These are phyloP conservation scores for Hippoglossus stenolepis DNA, from an alignment of 2,113 vertebrate genomes.

Conservation along the genomic window DNA sequence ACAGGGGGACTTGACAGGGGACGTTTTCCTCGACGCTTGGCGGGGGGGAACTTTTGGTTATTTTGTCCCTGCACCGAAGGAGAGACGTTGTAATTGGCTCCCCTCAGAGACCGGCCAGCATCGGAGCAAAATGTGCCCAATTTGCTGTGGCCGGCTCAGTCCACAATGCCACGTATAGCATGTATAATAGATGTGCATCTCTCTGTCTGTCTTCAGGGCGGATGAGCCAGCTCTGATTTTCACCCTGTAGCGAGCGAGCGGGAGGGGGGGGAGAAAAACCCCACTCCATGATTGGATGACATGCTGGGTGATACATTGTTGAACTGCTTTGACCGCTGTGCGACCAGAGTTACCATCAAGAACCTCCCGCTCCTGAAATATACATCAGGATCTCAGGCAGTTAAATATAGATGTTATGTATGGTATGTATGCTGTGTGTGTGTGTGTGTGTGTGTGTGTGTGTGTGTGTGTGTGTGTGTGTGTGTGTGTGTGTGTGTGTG, in stretches of 20 bases:
- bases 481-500: no score
- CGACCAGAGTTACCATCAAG: constrained; percentile 61
- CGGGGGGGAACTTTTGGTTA: constrained; percentile 57
- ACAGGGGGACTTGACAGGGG: constrained; percentile 52
- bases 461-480: no score
- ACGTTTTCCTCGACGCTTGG: constrained; percentile 54
- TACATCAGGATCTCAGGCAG: constrained; percentile 56
- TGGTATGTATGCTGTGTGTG: constrained; percentile 24
- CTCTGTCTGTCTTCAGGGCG: constrained; percentile 50
- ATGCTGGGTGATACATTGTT: constrained; percentile 69
- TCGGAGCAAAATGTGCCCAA: constrained; percentile 60
- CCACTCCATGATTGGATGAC: constrained; percentile 55
- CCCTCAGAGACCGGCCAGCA: constrained; percentile 58
- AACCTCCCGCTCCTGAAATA: constrained; percentile 63
- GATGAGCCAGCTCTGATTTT: constrained; percentile 61
- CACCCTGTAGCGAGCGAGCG: constrained; percentile 42
- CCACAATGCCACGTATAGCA: constrained; percentile 53
- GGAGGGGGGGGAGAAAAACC: constrained; percentile 44
- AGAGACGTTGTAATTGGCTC: constrained; percentile 71
- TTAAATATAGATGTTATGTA: constrained; percentile 74
- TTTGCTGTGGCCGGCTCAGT: constrained; percentile 59
- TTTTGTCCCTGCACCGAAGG: constrained; percentile 61
- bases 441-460: background rate
- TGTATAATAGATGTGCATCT: constrained; percentile 66
- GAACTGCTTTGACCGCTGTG: constrained; percentile 70